phyloP scores from a whole-genome alignment of 2,113 vertebrate species.

The Tragelaphus buxtoni region DNA sequence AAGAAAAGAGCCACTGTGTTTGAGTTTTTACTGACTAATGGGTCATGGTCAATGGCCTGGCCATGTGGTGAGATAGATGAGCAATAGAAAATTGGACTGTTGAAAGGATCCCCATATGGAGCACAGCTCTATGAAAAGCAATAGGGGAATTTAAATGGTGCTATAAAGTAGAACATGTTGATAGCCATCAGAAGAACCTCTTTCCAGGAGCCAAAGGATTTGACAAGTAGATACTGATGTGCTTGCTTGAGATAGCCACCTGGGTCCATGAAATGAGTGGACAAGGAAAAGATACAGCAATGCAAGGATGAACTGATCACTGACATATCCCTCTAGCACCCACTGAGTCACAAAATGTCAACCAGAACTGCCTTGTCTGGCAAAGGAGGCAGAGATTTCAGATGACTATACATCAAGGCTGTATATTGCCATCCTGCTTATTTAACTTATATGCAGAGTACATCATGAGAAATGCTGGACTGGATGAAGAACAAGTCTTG shows the following conservation, averaged over 20 bases:
- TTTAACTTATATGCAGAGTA: neutral
- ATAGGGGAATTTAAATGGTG: neutral
- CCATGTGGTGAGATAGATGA: neutral
- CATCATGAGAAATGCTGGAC: neutral
- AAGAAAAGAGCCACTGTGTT: neutral
- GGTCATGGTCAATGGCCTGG: neutral
- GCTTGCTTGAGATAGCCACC: neutral
- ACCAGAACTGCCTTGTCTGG: neutral
- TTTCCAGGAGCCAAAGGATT: neutral
- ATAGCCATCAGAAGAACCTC: neutral
- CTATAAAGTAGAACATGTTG: neutral
- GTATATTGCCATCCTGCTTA: neutral
- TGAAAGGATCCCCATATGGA: neutral
- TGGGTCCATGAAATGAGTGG: neutral
- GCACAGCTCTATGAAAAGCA: neutral
- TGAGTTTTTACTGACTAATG: neutral
- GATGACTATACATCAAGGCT: neutral
- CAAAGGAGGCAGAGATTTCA: neutral
- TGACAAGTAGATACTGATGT: neutral
- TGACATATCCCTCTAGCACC: neutral
- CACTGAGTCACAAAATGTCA: neutral
- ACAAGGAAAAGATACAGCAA: neutral
- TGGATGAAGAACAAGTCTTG: neutral
- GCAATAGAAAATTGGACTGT: neutral
- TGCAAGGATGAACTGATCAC: neutral